Base-by-base conservation (phyloP, 2,797 vertebrate genomes). In the Bovichtus diacanthus region DNA sequence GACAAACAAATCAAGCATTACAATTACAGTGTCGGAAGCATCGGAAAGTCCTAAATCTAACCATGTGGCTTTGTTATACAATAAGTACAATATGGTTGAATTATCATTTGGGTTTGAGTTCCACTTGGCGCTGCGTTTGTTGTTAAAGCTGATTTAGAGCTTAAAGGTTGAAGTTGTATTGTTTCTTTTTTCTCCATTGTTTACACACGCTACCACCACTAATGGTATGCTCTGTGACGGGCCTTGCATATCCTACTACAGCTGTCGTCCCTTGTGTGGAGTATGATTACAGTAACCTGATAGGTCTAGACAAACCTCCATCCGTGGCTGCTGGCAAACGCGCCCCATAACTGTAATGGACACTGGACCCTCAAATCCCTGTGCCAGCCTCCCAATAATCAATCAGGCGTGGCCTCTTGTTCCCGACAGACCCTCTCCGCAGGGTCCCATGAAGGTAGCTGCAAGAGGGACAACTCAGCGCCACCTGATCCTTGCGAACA, bases 281-380 rank as follows among this genome's bases (percentile, higher is more conserved):
- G 83, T 92, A 90, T 76, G 41, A 77, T 94, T 93, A 91, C 89
- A 76, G 93, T 89, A 93, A 95, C 25, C 11, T 8, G 91, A 94
- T 92, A 85, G 84, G 76, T 65, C 74, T 63, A 70, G 79, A 88
- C 90, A 79, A 82, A 67, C 53, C 67, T 83, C 61, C 76, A 56
- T 85, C 83, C 49, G 4, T 51, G 63, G 67, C 67, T 87, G 73
- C 81, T 88, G 78, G 87, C 80, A 86, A 83, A 87, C 56, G 65
- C 27, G 25, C 59, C 82, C 80, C 72, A n/a, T 67, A 27, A 75
- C 73, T 81, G 86, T 83, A 88, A 90, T 56, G 29, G 59, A 86
- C 67, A 69, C 78, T 36, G 66, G 67, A 75, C 44, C 80, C 31
- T 59, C 54, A 86, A 86, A 90, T 86, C 88, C 78, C 36, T 58